phyloP scores from a whole-genome alignment of 2,797 vertebrate species.

The Intellagama lesueurii region DNA sequence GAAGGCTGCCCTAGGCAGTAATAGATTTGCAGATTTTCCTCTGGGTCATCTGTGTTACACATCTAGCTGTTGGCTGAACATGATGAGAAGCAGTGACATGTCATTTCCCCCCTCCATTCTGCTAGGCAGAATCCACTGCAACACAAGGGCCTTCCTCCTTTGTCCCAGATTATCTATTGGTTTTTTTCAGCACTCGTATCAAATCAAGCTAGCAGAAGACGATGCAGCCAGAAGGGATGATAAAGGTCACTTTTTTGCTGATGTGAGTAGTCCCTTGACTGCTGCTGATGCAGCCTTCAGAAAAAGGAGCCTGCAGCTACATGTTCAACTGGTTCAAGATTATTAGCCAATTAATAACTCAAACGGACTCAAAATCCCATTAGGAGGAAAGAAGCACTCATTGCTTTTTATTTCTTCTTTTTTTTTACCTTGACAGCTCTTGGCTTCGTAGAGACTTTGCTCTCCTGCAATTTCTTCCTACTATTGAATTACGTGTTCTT shows the following conservation, averaged over 20 bases:
- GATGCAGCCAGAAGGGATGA: conserved; percentile 56
- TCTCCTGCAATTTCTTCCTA: conserved; percentile 50
- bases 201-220: conserved; percentile 56
- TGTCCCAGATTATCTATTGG: conserved; percentile 30
- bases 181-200: conserved; percentile 44
- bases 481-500: conserved; percentile 42
- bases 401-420: conserved; percentile 47
- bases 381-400: conserved; percentile 39
- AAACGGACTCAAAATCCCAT: conserved; percentile 58
- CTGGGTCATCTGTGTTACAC: not conserved
- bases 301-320: conserved; percentile 59
- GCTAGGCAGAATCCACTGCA: not conserved
- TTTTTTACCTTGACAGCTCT: conserved; percentile 46
- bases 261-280: conserved; percentile 25
- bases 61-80: not conserved
- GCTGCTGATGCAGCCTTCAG: conserved; percentile 61
- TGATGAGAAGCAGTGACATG: not conserved
- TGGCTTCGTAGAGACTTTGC: conserved; percentile 45
- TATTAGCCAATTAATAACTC: conserved; percentile 66
- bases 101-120: accelerated
- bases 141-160: conserved; percentile 32
- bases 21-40: not conserved
- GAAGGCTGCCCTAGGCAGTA: not conserved
- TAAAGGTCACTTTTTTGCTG: conserved; percentile 70
- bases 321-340: conserved; percentile 53